Evolutionary conservation across 2,888 invertebrate species (phyloP).

Genomic region (Nysson spinosus): DNA sequence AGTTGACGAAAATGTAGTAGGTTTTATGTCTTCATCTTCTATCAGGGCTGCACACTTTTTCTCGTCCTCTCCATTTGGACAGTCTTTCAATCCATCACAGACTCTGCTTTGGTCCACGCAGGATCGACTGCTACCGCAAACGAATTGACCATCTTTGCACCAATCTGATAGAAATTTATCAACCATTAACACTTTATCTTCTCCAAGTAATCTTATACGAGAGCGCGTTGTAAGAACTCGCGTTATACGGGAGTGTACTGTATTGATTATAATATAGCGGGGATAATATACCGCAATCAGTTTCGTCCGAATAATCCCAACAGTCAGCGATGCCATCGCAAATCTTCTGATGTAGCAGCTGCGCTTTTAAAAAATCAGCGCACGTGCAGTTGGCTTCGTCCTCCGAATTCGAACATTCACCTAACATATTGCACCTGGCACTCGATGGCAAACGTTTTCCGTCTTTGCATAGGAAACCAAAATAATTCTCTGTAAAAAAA

Average conservation of each 20-base stretch:
- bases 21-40: conserved; percentile 62
- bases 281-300: conserved; percentile 82
- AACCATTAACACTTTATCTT: too few relatives aligned
- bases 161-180: conserved; percentile 83
- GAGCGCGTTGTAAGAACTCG: too few relatives aligned
- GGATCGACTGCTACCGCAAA: conserved; percentile 85
- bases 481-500: conserved; percentile 75
- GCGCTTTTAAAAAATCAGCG: conserved; percentile 85
- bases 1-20: not conserved
- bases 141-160: conserved; percentile 85
- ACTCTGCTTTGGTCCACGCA: conserved; percentile 83
- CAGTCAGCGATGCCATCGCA: conserved; percentile 90
- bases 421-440: conserved; percentile 84
- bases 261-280: not conserved
- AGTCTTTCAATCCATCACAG: conserved; percentile 85
- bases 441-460: conserved; percentile 83
- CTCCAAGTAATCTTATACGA: too few relatives aligned
- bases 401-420: conserved; percentile 84
- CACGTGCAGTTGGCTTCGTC: conserved; percentile 87
- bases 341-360: conserved; percentile 85
- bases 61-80: conserved; percentile 87
- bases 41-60: conserved; percentile 81
- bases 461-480: conserved; percentile 80
- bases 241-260: not conserved
- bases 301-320: conserved; percentile 89